Percentiles rank a stretch among this genome's conserved stretches.
Evolutionary conservation across 2,113 vertebrate genomes (phyloP).

Genomic region (Noctilio leporinus): DNA sequence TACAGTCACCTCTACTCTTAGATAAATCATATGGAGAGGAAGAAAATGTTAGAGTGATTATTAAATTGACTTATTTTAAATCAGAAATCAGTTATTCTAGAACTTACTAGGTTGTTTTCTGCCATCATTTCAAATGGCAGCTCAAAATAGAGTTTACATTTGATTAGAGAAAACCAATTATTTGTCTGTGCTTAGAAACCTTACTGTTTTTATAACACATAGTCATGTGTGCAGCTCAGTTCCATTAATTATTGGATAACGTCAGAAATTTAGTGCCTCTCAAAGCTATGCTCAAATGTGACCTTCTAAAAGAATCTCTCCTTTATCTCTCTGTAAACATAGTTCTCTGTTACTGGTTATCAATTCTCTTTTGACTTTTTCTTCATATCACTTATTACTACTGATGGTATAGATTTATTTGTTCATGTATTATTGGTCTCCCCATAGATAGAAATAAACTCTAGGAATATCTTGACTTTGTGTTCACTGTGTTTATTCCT

Average conservation of each 20-base stretch:
- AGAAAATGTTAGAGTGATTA: background rate
- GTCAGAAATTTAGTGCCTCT: background rate
- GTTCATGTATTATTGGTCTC: background rate
- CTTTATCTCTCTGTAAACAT: background rate
- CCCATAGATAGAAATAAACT: background rate
- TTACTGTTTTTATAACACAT: background rate
- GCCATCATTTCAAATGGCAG: background rate
- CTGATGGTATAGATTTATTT: background rate
- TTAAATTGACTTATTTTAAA: background rate
- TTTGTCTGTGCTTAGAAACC: background rate
- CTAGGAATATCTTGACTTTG: background rate
- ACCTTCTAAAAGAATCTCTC: background rate
- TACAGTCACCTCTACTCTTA: background rate
- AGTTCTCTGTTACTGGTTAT: background rate
- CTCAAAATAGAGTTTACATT: background rate
- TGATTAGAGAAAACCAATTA: background rate
- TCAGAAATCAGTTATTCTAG: background rate
- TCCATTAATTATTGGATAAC: background rate
- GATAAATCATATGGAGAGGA: background rate
- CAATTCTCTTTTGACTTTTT: background rate
- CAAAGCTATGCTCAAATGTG: background rate
- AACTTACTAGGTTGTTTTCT: background rate
- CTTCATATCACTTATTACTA: background rate
- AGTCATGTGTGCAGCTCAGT: background rate
- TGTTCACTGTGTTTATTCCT: background rate